These are phyloP conservation scores for Pterophyllum scalare DNA, from an alignment of 2,113 vertebrate species.

Conservation along the genomic window DNA sequence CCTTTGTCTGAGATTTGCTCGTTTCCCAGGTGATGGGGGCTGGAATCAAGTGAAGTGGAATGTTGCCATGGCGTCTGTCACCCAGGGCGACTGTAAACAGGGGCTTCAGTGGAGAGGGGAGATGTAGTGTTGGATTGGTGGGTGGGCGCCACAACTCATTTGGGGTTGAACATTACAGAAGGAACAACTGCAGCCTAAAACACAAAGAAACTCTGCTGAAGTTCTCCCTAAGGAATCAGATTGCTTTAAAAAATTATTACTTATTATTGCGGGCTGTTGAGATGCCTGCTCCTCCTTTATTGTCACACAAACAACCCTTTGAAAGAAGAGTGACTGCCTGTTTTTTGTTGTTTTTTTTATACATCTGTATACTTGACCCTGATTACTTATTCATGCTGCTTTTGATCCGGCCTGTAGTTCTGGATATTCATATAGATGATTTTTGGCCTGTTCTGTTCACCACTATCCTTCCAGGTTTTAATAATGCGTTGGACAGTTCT, in stretches of 20 bases:
- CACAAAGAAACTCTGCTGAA: not conserved
- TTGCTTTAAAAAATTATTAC: not conserved
- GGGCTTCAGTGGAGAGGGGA: slow-evolving; percentile 47
- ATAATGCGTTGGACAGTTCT: no score
- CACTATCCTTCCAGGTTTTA: no score
- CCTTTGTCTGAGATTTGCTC: slow-evolving; percentile 66
- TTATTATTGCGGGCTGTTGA: not conserved
- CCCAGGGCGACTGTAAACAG: slow-evolving; percentile 84
- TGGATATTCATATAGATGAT: no score
- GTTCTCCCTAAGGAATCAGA: not conserved
- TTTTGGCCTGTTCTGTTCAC: no score
- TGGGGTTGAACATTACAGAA: slow-evolving; percentile 37
- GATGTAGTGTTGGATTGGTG: slow-evolving; percentile 43
- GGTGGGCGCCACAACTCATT: slow-evolving; percentile 20
- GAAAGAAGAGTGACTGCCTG: not conserved
- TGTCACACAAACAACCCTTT: not conserved
- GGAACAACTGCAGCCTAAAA: not conserved
- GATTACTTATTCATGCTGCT: no score
- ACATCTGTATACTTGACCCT: no score
- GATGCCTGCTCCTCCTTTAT: not conserved
- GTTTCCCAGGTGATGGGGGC: slow-evolving; percentile 80
- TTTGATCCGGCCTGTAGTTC: no score
- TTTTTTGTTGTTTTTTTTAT: no score
- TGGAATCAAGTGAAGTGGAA: slow-evolving; percentile 77
- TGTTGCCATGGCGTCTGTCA: slow-evolving; percentile 79